Base-by-base conservation (phyloP, 2,113 vertebrate genomes). In the Malurus melanocephalus region DNA sequence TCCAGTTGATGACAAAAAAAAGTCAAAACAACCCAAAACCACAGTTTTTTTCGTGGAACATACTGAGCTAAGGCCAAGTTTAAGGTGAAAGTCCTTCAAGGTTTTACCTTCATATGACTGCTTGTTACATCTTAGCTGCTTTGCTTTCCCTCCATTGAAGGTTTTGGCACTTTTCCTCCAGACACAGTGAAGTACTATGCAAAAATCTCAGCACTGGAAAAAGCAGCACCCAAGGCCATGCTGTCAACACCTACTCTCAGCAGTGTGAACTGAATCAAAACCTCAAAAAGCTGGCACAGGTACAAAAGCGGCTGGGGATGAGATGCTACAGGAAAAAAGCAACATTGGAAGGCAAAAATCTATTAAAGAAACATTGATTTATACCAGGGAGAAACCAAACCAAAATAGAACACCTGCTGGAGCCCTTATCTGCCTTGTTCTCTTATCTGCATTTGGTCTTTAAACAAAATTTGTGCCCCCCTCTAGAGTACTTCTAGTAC, bases 401-500 rank as follows among this genome's bases (percentile, higher is more conserved):
- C 18, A 43, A 87, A 78, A 3, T 32, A 57, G 48, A 75, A 55
- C 59, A 46, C 30, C 46, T 85, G 32, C n/a, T 4, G 14, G 11
- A 73, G 46, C 4, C 55, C 13, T 61, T 87, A 57, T 49, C n/a
- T 78, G 62, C 8, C n/a, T 64, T 65, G 8, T 73, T 80, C 45
- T 51, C 22, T 48, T 93, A 20, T 26, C 42, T 67, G 22, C 32
- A 57, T 74, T 80, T 88, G 48, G 30, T 46, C 65, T 89, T 85
- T 23, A 49, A 52, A 75, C 21, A 72, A 75, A 79, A 85, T 65
- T 28, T 87, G 16, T 57, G 16, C 33, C 40, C 32, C 17, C 8
- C 53, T 79, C 22, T n/a, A 67, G 61, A 77, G n/a, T 87, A 57
- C 32, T 93, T 90, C 55, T 72, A 57, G 46, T 73, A 79, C 24